Base-by-base conservation (phyloP, 2,797 vertebrate species). In the Phoebastria nigripes region DNA sequence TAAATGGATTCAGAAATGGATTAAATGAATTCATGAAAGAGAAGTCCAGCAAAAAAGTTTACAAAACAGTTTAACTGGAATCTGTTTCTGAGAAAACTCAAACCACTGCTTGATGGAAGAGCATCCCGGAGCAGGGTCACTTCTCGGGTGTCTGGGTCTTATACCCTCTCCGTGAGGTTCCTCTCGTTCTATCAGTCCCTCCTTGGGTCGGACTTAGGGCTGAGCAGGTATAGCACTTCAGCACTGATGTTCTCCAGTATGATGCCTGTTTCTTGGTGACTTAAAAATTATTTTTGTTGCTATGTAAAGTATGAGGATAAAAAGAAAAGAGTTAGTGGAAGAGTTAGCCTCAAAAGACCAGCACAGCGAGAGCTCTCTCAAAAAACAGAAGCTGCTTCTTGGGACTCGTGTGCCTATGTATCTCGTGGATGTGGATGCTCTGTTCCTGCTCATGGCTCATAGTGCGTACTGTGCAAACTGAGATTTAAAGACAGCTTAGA, bases 321-420 rank as follows among this genome's bases (percentile, higher is more conserved):
- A 89, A 85, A 71, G n/a, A n/a, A 67, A 52, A 91, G 29, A n/a
- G 9, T 20, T 52, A 65, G n/a, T 49, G 44, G 31, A 41, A 29
- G 59, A 41, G 37, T 62, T 62, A 41, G 29, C 19, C 10, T 81
- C 22, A 54, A 49, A 35, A 88, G 37, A 79, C 66, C 19, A 78
- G 33, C 51, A 28, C 26, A 67, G 29, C 0, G 3, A 55, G n/a
- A 39, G 13, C 14, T 73, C 6, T 59, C 28, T 42, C 0, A 0
- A 44, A 65, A 94, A 65, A 6, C 24, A 86, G 39, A 55, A 61
- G 10, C 44, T 28, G 14, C 15, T 56, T 61, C 35, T 39, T 72
- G 54, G 42, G 46, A 69, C 8, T 17, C 0, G 0, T 41, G 44
- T 13, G 31, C 29, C 49, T 10, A 4, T 3, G 13, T n/a, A 8